Conservation (phyloP, 2,113 vertebrate species). For the Dicentrarchus labrax region DNA sequence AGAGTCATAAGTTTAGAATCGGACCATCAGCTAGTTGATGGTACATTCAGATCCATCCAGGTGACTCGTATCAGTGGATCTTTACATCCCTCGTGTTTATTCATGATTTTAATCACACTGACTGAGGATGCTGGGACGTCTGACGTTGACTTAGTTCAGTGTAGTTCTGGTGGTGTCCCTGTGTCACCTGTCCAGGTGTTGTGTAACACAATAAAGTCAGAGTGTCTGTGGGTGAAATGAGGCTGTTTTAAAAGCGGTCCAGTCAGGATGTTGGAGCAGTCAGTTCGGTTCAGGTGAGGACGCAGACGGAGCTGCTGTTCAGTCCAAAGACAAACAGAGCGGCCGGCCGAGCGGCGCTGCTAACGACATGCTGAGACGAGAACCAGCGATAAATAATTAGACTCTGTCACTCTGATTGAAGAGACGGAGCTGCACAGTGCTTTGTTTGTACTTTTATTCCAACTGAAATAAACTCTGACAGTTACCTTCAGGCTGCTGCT, state of each 20-base stretch:
- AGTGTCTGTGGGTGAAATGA: too few species aligned
- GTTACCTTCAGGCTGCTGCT: too few species aligned
- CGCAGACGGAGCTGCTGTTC: conserved; percentile 15
- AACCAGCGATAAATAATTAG: conserved; percentile 39
- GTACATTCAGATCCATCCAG: too few species aligned
- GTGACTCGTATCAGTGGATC: too few species aligned
- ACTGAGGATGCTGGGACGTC: too few species aligned
- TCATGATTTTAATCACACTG: too few species aligned
- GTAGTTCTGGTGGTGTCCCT: too few species aligned
- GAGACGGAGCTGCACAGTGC: not conserved
- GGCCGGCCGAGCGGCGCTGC: not conserved
- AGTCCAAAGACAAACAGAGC: conserved; percentile 21
- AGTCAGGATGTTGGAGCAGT: conserved; percentile 27
- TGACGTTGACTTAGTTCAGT: too few species aligned
- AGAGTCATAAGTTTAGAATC: too few species aligned
- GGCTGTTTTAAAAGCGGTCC: conserved; percentile 14
- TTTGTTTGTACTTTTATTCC: not conserved
- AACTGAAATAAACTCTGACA: not conserved
- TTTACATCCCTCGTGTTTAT: too few species aligned
- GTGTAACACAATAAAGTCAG: not conserved
- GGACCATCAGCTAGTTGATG: too few species aligned
- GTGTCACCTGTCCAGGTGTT: too few species aligned
- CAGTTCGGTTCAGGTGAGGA: conserved; percentile 21
- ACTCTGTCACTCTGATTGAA: not conserved
- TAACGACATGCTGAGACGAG: conserved; percentile 25